Evolutionary conservation across 2,797 vertebrate species (phyloP), one percentile per base, ranked within the genome.

Genomic region (Pipistrellus pygmaeus): DNA sequence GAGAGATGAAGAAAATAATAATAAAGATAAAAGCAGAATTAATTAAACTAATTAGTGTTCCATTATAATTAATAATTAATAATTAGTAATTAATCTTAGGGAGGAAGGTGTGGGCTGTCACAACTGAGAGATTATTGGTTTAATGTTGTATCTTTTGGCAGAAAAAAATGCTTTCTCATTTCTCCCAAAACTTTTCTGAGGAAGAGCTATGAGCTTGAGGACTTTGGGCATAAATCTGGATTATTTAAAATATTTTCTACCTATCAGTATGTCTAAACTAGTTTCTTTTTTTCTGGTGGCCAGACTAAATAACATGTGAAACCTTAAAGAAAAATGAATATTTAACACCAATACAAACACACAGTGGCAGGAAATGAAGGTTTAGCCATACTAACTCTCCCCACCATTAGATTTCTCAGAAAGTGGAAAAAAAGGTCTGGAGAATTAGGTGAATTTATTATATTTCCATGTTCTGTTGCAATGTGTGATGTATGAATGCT

Each of bases 281-380:
- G 41, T 90, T 97, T 97, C 73, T 69, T 95, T 90, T 97, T 97
- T 84, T 95, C 6, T 84, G 72, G 68, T 97, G 93, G 95, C 94
- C 92, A 97, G 95, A 96, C 96, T 94, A 0, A 51, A 94, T 82
- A 93, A 97, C 80, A 85, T 94, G 90, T 90, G 94, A 75, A 96
- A 78, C 55, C 84, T 96, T 95, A 96, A 96, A 95, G 96, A 86
- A 96, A 82, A 78, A 72, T 93, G 82, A 97, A 90, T 88, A 85
- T 95, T 95, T 88, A 94, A 92, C 94, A 96, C 82, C 94, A 97
- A 75, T 89, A 93, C 72, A 97, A 97, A 97, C 90, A 97, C 92
- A 92, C 62, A 96, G 64, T 97, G 86, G 85, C 90, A 97, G 80
- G 84, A 94, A 88, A 86, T 88, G 62, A 97, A 78, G 32, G 6